phyloP scores from a whole-genome alignment of 1,140 invertebrate species.

The Hestina assimilis region DNA sequence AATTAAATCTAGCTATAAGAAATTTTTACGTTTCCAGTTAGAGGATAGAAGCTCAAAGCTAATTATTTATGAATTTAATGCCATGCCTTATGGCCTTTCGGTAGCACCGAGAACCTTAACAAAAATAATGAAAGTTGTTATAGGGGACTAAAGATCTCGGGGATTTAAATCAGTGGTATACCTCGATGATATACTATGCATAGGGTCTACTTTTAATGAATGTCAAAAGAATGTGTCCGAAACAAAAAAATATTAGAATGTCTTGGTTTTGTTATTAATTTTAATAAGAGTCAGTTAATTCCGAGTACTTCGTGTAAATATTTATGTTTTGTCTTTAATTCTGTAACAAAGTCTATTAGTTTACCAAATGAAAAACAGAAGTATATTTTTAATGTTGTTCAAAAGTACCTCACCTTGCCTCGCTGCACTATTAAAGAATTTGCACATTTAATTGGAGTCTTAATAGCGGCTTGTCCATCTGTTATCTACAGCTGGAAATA shows the following conservation, averaged over 20 bases:
- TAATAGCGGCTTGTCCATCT: too few relatives aligned
- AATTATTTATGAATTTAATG: conserved; percentile 13
- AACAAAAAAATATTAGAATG: conserved; percentile 7
- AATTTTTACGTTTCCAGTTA: conserved; percentile 3
- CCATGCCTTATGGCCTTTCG: conserved; percentile 11
- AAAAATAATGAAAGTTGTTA: conserved; percentile 22
- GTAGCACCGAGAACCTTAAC: conserved; percentile 9
- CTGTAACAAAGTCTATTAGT: conserved; percentile 4
- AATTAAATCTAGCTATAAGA: too few relatives aligned
- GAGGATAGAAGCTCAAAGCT: too few relatives aligned
- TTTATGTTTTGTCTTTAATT: conserved; percentile 29
- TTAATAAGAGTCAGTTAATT: conserved; percentile 20
- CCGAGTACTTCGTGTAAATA: conserved; percentile 28
- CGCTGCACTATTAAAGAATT: conserved; percentile 1
- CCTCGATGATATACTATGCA: neutral
- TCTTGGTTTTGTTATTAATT: conserved; percentile 33
- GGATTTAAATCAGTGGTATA: neutral
- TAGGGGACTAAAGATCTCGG: conserved; percentile 3
- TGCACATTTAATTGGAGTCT: too few relatives aligned
- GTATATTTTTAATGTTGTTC: neutral
- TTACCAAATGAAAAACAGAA: neutral
- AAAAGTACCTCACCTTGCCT: neutral
- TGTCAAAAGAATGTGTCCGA: too few relatives aligned
- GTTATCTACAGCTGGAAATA: too few relatives aligned
- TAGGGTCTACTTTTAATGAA: neutral